Evolutionary conservation across 30 jellyfish, hydroid and myxozoan species (phyloP).

Genomic region (Chrysaora quinquecirrha): DNA sequence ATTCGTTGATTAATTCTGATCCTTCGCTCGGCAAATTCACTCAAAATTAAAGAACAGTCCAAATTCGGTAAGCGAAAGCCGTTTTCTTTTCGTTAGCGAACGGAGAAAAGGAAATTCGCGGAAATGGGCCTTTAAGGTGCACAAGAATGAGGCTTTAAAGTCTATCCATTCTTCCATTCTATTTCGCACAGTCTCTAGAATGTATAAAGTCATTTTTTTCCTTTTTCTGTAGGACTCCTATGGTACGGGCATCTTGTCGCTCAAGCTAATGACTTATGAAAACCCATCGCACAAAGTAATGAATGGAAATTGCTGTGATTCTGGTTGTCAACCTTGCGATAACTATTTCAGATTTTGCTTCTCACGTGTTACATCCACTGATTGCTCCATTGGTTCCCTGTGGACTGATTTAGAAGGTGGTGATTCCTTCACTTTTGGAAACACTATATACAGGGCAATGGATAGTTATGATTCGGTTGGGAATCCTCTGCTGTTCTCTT

Average conservation of each 20-base stretch:
- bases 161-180: too few relatives aligned
- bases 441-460: not conserved
- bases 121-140: too few relatives aligned
- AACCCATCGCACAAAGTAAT: not conserved
- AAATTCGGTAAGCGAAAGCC: too few relatives aligned
- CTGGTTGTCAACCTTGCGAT: not conserved
- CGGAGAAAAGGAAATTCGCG: too few relatives aligned
- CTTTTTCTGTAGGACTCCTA: too few relatives aligned
- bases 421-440: not conserved
- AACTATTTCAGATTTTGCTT: not conserved
- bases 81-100: too few relatives aligned
- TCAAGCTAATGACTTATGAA: not conserved
- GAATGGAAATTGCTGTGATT: not conserved
- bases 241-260: not conserved
- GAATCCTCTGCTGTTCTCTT: not conserved
- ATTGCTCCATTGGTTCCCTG: conserved; percentile 1
- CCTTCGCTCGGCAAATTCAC: too few relatives aligned
- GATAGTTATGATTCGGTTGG: not conserved
- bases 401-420: conserved; percentile 13
- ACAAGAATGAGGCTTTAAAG: too few relatives aligned
- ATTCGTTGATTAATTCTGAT: too few relatives aligned
- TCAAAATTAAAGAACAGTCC: too few relatives aligned
- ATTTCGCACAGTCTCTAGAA: too few relatives aligned
- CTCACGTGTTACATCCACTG: not conserved
- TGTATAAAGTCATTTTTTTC: too few relatives aligned